Evolutionary conservation across 2,113 vertebrate genomes (phyloP).

Genomic region (Pseudorasbora parva): DNA sequence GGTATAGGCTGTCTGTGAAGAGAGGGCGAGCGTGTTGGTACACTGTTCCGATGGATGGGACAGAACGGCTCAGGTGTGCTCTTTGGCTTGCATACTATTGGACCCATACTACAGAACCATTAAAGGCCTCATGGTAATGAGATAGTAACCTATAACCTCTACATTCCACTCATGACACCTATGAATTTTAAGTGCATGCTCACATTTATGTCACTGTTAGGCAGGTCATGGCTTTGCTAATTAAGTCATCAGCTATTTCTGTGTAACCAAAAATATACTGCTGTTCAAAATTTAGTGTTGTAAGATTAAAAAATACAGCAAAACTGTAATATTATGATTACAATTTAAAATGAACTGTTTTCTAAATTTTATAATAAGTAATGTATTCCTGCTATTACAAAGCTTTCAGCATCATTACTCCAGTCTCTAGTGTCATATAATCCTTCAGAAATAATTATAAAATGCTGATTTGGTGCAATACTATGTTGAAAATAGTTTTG

Average conservation of each 20-base stretch:
- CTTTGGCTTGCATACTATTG: slow-evolving; percentile 77
- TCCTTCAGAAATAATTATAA: neutral
- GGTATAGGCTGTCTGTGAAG: slow-evolving; percentile 76
- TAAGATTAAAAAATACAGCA: neutral
- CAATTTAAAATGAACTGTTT: neutral
- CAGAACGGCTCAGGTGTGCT: slow-evolving; percentile 82
- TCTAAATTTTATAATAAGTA: neutral
- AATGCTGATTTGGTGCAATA: neutral
- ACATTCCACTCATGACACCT: neutral
- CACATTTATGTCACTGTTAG: neutral
- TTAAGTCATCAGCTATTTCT: neutral
- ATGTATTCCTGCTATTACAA: neutral
- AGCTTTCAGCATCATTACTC: neutral
- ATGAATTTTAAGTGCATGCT: slow-evolving; percentile 1
- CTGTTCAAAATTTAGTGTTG: neutral
- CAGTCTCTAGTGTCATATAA: neutral
- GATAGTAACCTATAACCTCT: slow-evolving; percentile 25
- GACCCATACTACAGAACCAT: slow-evolving; percentile 83
- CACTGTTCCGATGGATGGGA: slow-evolving; percentile 86
- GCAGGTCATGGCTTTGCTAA: neutral
- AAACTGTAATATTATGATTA: neutral
- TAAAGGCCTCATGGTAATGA: slow-evolving; percentile 82
- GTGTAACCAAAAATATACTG: neutral
- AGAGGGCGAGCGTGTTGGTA: slow-evolving; percentile 78
- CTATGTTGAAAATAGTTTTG: too few species aligned